Conservation (phyloP, 2,113 vertebrate species). For the Neofelis nebulosa region DNA sequence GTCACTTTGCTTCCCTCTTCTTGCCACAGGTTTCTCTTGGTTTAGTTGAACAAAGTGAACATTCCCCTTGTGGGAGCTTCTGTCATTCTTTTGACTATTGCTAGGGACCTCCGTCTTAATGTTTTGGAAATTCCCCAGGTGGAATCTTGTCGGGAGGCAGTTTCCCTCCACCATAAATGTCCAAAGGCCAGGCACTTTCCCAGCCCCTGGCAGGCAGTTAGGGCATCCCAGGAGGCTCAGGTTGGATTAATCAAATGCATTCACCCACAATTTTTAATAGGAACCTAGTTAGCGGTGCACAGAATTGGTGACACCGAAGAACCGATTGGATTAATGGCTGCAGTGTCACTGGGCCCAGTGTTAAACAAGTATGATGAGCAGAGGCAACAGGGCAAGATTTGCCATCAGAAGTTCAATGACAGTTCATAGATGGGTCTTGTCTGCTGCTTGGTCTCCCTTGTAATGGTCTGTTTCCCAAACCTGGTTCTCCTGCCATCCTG, state of each 20-base stretch:
- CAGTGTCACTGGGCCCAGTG: not conserved
- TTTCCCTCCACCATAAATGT: not conserved
- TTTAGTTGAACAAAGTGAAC: not conserved
- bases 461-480: not conserved
- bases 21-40: not conserved
- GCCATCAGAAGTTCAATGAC: not conserved
- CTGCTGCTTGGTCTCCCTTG: not conserved
- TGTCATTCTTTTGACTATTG: not conserved
- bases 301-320: not conserved
- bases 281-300: not conserved
- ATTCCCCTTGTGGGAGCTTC: not conserved
- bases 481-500: not conserved
- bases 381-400: not conserved
- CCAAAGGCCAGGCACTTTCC: not conserved
- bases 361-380: fast-evolving
- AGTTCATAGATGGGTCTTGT: fast-evolving
- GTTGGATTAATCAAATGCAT: not conserved
- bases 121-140: not conserved
- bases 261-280: not conserved
- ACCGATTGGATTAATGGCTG: too few species aligned
- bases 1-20: not conserved
- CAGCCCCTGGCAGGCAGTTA: not conserved
- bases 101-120: not conserved
- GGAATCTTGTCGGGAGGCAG: not conserved
- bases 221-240: not conserved